phyloP scores from a whole-genome alignment of 2,888 invertebrate species.

The Hecatera dysodea region DNA sequence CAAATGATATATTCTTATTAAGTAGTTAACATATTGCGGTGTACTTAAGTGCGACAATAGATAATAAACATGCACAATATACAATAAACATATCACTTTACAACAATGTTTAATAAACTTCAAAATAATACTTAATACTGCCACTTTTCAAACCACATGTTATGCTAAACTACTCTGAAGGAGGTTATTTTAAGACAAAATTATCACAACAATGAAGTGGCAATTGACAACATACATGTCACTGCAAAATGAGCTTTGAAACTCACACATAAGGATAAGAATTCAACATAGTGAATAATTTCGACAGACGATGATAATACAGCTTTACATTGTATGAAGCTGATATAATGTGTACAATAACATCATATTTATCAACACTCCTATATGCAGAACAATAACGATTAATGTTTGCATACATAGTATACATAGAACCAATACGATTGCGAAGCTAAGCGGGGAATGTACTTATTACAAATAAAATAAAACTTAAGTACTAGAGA shows the following conservation, averaged over 20 bases:
- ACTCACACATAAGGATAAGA: conserved; percentile 28
- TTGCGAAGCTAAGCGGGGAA: conserved; percentile 36
- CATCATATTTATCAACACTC: conserved; percentile 20
- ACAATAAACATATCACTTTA: conserved; percentile 53
- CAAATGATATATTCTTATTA: conserved; percentile 53
- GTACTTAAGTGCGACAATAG: conserved; percentile 54
- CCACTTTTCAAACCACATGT: conserved; percentile 42
- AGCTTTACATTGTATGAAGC: conserved; percentile 45
- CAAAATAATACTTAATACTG: conserved; percentile 48
- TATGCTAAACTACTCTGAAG: conserved; percentile 47
- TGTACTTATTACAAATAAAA: no score
- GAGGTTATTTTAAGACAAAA: conserved; percentile 36
- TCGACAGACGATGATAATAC: conserved; percentile 32
- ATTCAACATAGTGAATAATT: conserved; percentile 23
- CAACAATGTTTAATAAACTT: conserved; percentile 49
- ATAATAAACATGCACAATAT: conserved; percentile 52
- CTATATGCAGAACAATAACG: conserved; percentile 32
- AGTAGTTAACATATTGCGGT: conserved; percentile 43
- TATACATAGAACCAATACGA: conserved; percentile 50
- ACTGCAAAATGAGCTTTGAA: conserved; percentile 39
- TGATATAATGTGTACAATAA: conserved; percentile 37
- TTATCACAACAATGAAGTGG: conserved; percentile 48
- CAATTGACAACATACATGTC: conserved; percentile 20
- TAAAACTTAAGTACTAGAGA: conserved; percentile 26
- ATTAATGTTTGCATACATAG: conserved; percentile 56